Percentiles rank a stretch among this genome's conserved stretches.
These are phyloP conservation scores for Magallana ariakensis DNA, from an alignment of 1,140 invertebrate species.

Conservation along the genomic window DNA sequence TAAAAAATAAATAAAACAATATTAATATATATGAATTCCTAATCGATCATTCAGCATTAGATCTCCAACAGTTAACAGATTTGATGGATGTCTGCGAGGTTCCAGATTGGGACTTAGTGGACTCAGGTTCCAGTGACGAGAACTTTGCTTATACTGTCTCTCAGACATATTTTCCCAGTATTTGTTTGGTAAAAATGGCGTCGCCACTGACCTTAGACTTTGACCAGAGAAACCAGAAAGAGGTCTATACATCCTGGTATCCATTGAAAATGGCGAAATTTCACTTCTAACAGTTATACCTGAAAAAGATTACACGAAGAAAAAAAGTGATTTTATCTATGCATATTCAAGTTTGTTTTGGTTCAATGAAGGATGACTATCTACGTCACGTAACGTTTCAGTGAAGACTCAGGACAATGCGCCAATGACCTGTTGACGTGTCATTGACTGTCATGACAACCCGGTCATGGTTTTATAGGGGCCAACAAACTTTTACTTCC, in stretches of 20 bases:
- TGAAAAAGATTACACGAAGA: background rate
- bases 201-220: background rate
- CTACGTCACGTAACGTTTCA: too few relatives aligned
- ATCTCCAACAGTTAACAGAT: background rate
- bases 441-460: too few relatives aligned
- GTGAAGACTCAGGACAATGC: too few relatives aligned
- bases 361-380: too few relatives aligned
- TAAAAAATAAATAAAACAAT: too few relatives aligned
- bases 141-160: background rate
- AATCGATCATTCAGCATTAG: background rate
- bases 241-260: background rate
- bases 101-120: background rate
- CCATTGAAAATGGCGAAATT: background rate
- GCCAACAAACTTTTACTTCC: too few relatives aligned
- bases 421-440: too few relatives aligned
- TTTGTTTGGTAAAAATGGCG: background rate
- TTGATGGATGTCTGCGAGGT: background rate
- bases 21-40: constrained; percentile 11
- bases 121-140: background rate
- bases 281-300: background rate
- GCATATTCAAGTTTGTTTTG: too few relatives aligned
- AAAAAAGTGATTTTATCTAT: too few relatives aligned
- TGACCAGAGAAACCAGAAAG: background rate
- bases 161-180: background rate
- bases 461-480: too few relatives aligned